Evolutionary conservation across 2,797 vertebrate genomes (phyloP).

Genomic region (Eulemur rubriventer): DNA sequence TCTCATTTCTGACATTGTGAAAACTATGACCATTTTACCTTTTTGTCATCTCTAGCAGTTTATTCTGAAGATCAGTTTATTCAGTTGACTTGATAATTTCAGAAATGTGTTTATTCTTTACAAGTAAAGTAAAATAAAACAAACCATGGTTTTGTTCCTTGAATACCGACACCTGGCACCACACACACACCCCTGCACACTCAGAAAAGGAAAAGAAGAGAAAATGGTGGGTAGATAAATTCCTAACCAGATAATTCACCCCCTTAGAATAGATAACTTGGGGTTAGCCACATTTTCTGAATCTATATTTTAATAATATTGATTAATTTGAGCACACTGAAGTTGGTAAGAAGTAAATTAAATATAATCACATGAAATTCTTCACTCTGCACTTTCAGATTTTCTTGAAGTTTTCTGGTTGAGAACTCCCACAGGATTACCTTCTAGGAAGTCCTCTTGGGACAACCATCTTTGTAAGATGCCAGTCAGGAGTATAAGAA

Average conservation of each 20-base stretch:
- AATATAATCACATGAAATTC: not conserved
- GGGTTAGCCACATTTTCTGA: not conserved
- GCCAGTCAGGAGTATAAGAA: not conserved
- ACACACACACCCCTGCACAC: not conserved
- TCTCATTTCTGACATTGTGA: slow-evolving; percentile 5
- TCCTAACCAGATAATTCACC: not conserved
- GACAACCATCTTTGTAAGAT: not conserved
- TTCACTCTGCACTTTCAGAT: not conserved
- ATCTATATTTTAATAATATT: not conserved
- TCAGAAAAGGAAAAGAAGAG: slow-evolving; percentile 6
- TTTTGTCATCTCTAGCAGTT: slow-evolving; percentile 18
- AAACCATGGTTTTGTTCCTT: not conserved
- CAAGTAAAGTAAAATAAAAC: slow-evolving; percentile 27
- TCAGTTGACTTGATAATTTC: not conserved
- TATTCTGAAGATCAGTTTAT: not conserved
- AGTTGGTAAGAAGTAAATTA: not conserved
- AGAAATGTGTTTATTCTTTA: not conserved
- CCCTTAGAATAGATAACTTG: not conserved
- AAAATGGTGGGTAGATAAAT: not conserved
- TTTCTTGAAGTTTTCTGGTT: slow-evolving; percentile 18
- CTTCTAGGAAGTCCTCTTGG: not conserved
- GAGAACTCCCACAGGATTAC: not conserved
- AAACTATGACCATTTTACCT: not conserved
- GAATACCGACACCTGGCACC: not conserved
- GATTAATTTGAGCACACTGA: not conserved